phyloP scores from a whole-genome alignment of 2,888 invertebrate species.

The Andrena flavipes region DNA sequence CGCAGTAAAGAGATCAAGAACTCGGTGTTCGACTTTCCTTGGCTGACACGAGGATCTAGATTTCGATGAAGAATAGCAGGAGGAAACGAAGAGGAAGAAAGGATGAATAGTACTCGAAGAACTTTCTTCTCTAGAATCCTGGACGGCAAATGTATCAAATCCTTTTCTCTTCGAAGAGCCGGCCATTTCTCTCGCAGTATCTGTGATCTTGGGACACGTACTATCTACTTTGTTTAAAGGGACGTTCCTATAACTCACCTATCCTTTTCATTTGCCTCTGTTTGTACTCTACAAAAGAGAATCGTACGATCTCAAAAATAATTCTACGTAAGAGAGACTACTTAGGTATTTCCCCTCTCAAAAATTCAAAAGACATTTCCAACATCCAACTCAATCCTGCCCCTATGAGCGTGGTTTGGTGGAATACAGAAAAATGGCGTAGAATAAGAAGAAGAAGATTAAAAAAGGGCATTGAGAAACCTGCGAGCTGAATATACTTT shows the following conservation, averaged over 20 bases:
- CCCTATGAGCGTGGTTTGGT: not conserved
- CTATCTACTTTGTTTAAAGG: conserved; percentile 42
- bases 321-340: too few species aligned
- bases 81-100: conserved; percentile 46
- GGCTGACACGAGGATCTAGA: conserved; percentile 63
- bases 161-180: conserved; percentile 38
- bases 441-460: conserved; percentile 5
- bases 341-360: too few species aligned
- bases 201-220: conserved; percentile 32
- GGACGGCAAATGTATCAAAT: conserved; percentile 59
- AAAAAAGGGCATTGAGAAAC: conserved; percentile 40
- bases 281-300: not conserved
- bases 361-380: too few species aligned
- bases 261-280: not conserved
- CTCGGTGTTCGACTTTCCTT: conserved; percentile 55
- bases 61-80: conserved; percentile 62
- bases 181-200: conserved; percentile 42
- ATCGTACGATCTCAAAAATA: too few species aligned
- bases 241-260: conserved; percentile 10
- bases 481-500: conserved; percentile 32
- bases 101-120: conserved; percentile 57
- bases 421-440: not conserved
- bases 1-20: conserved; percentile 54
- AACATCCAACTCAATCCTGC: not conserved
- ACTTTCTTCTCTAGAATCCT: conserved; percentile 55